Evolutionary conservation across 2,888 invertebrate genomes (phyloP).

Genomic region (Phalangium opilio): DNA sequence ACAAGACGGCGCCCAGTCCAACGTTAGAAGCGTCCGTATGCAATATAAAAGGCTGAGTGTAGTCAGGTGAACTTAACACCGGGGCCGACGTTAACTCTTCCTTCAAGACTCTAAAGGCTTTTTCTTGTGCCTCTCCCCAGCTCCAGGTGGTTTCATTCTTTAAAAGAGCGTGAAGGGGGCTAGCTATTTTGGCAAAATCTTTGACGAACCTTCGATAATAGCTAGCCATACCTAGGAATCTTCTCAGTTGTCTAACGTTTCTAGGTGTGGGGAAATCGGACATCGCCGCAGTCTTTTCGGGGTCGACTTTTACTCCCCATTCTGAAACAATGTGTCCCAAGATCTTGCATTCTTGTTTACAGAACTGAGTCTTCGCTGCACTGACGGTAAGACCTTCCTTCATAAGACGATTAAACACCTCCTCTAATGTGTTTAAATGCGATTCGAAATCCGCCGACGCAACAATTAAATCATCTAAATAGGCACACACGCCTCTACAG

Average conservation of each 20-base stretch:
- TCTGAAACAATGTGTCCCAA: constrained; percentile 9
- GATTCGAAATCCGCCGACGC: constrained; percentile 16
- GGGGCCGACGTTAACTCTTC: constrained; percentile 9
- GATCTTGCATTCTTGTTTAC: constrained; percentile 6
- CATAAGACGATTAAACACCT: constrained; percentile 15
- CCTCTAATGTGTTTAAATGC: constrained; percentile 9
- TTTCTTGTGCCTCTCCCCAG: constrained; percentile 2
- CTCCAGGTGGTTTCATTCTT: constrained; percentile 5
- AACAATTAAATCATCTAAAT: constrained; percentile 21
- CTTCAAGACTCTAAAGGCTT: constrained; percentile 10
- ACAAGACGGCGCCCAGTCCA: constrained; percentile 23
- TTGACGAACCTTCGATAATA: constrained; percentile 7
- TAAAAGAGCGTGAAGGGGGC: constrained; percentile 6
- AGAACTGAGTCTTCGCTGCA: constrained; percentile 18
- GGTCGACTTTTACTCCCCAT: constrained; percentile 5
- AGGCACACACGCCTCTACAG: constrained; percentile 16
- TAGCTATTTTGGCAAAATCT: constrained; percentile 3
- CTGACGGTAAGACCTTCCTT: constrained; percentile 18
- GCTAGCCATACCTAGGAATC: neutral
- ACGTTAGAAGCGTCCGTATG: constrained; percentile 21
- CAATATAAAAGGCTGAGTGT: constrained; percentile 16
- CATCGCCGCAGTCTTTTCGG: constrained; percentile 1
- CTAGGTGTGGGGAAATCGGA: constrained; percentile 10
- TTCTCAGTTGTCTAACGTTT: constrained; percentile 3
- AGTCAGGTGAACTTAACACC: constrained; percentile 18